These are phyloP conservation scores for Gymnocephalus cernua DNA, from an alignment of 2,113 vertebrate species.

Conservation along the genomic window DNA sequence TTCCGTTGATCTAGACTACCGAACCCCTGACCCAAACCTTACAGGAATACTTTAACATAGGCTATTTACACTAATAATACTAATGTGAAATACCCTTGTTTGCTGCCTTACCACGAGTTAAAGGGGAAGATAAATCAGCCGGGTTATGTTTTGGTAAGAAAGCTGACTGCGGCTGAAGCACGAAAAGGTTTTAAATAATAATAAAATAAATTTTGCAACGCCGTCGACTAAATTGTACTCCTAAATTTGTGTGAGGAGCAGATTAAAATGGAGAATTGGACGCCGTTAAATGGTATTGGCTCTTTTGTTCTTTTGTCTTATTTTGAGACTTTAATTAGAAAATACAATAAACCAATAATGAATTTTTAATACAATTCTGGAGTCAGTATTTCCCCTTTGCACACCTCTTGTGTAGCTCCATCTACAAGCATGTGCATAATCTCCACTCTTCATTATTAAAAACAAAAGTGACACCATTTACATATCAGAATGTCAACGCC, in stretches of 20 bases:
- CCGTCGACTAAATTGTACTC: neutral
- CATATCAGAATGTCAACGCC: conserved; percentile 65
- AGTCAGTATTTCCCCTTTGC: conserved; percentile 24
- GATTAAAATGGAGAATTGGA: conserved; percentile 18
- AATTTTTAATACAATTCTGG: neutral
- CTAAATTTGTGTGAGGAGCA: neutral
- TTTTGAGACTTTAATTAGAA: neutral
- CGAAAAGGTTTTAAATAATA: neutral
- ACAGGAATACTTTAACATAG: too few relatives aligned
- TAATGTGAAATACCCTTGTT: too few relatives aligned
- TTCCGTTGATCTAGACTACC: too few relatives aligned
- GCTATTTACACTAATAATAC: too few relatives aligned
- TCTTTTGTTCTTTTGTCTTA: neutral
- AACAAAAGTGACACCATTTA: conserved; percentile 51
- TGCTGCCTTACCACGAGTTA: too few relatives aligned
- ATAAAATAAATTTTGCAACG: neutral
- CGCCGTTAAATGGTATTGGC: neutral
- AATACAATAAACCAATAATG: conserved; percentile 17
- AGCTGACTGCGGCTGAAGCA: neutral
- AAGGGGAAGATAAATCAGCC: neutral
- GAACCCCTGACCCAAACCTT: too few relatives aligned
- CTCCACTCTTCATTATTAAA: conserved; percentile 41
- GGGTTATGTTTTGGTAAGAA: neutral
- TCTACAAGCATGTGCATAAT: conserved; percentile 33
- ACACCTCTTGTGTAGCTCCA: neutral